Evolutionary conservation across 1,140 invertebrate species (phyloP), one percentile per base, ranked within the genome.

Genomic region (Pogonus chalceus): DNA sequence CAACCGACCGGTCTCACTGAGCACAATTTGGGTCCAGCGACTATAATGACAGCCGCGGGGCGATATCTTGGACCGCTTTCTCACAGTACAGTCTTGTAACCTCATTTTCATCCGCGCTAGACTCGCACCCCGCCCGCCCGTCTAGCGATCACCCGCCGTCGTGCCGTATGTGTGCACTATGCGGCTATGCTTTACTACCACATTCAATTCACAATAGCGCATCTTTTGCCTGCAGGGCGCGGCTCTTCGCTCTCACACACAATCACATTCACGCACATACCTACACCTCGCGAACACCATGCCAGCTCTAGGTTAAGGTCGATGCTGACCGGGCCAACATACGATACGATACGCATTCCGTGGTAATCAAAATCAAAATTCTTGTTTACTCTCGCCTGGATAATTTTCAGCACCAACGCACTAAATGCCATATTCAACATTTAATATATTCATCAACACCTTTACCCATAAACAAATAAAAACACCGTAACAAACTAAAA

Each of bases 1-100:
- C n/a, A 50, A n/a, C 35, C 52, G 51, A 56, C 46, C 53, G 49
- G 57, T 57, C 58, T 24, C 22, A 18, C 23, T 61, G 52, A 61
- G 56, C 57, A 67, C 62, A 68, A 67, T 69, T 69, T 65, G 68
- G 65, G 68, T 68, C 64, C 65, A 61, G 60, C 62, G 65, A 66
- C 56, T 60, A 64, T 67, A 67, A 69, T 65, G 62, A 64, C 60
- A 60, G 65, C 65, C 62, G 61, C 59, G 63, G 62, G 67, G 63
- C 64, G 55, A 62, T 64, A 58, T 60, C 59, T 61, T 64, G 64
- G 66, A 67, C 67, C 67, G 68, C 68, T 70, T 70, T 70, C 68
- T 68, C 67, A 67, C 60, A 55, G 55, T 57, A 58, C 53, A 57
- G 26, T 58, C 56, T 58, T 60, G 58, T 65, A 67, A 67, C 65